Evolutionary conservation across 2,797 vertebrate species (phyloP).

Genomic region (Pipistrellus pipistrellus): DNA sequence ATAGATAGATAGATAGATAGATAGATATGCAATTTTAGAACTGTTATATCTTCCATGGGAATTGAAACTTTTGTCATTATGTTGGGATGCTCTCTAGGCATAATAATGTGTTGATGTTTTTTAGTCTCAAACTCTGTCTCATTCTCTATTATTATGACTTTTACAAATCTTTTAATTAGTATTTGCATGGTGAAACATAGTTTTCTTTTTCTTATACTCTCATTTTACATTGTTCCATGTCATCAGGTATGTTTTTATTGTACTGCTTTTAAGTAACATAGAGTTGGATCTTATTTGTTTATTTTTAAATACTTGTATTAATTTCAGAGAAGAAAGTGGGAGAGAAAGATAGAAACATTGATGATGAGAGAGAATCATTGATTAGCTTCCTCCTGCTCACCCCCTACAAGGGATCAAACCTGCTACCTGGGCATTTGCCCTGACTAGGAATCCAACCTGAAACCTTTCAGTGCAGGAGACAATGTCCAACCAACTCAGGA

Average conservation of each 20-base stretch:
- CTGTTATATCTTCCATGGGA: constrained; percentile 50
- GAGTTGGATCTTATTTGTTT: constrained; percentile 11
- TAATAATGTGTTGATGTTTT: background rate
- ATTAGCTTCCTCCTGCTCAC: no score
- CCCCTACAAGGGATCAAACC: no score
- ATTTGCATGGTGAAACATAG: background rate
- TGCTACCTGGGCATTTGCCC: no score
- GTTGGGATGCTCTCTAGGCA: background rate
- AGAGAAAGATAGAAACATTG: no score
- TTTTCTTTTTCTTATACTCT: constrained; percentile 41
- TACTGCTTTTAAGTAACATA: background rate
- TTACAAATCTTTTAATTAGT: constrained; percentile 58
- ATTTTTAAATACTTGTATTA: constrained; percentile 17
- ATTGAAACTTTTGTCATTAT: constrained; percentile 53
- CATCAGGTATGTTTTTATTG: background rate
- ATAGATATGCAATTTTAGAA: constrained; percentile 57
- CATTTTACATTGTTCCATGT: background rate
- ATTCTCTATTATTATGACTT: constrained; percentile 12
- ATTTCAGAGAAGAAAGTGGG: no score
- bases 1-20: no score
- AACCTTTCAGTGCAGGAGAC: no score
- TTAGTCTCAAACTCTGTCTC: constrained; percentile 20
- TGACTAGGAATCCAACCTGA: no score
- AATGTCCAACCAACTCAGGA: no score
- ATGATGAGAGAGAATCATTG: no score